Conservation (phyloP, 2,797 vertebrate genomes). For the Gouania willdenowi region DNA sequence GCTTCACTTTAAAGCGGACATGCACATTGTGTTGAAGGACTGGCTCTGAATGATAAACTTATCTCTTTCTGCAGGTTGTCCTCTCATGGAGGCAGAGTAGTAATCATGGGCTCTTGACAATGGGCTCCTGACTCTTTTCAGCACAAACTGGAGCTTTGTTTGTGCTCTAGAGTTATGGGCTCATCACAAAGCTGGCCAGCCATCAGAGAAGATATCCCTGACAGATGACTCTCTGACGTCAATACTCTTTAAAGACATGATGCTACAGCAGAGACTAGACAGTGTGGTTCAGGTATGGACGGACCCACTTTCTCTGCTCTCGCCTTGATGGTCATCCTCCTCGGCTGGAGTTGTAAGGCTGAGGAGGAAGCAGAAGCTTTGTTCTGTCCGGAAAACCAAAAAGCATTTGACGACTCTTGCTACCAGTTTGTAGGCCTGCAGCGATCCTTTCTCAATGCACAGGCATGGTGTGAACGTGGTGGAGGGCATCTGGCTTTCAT, state of each 20-base stretch:
- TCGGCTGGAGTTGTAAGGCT: conserved; percentile 23
- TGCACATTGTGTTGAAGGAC: conserved; percentile 22
- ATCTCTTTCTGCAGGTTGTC: conserved; percentile 69
- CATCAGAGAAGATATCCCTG: conserved; percentile 19
- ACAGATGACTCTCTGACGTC: conserved; percentile 44
- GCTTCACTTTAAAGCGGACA: conserved; percentile 2
- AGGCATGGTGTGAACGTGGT: conserved; percentile 88
- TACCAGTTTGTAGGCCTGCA: conserved; percentile 84
- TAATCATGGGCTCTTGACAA: conserved; percentile 60
- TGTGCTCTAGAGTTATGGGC: conserved; percentile 46
- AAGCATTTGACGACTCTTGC: conserved; percentile 82
- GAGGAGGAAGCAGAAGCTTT: conserved; percentile 41
- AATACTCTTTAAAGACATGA: conserved; percentile 63
- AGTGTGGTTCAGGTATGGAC: conserved; percentile 63
- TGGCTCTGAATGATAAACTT: conserved; percentile 52
- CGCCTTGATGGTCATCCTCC: conserved; percentile 41
- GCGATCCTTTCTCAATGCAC: conserved; percentile 75
- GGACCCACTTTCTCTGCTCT: conserved; percentile 14
- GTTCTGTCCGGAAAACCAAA: conserved; percentile 78
- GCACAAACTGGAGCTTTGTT: conserved; percentile 34
- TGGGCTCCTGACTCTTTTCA: conserved; percentile 37
- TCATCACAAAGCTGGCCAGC: conserved; percentile 54
- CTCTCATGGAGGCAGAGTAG: conserved; percentile 23
- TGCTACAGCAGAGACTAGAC: conserved; percentile 14
- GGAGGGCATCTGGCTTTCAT: conserved; percentile 90